These are phyloP conservation scores for Toxotes lorentzi DNA, from an alignment of 2,797 vertebrate species.

Conservation along the genomic window DNA sequence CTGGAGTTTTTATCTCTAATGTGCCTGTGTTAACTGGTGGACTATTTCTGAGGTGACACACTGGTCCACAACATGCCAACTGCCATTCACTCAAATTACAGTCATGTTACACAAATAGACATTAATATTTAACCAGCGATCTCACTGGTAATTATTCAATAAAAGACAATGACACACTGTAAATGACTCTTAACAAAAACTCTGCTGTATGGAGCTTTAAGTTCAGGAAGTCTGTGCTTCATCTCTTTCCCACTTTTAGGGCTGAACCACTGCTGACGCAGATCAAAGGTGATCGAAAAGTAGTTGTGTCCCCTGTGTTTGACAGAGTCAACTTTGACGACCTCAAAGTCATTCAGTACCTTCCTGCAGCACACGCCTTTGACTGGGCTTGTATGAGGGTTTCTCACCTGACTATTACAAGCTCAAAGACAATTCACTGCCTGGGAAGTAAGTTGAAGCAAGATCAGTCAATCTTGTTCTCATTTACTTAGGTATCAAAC, in stretches of 20 bases:
- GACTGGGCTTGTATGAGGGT: conserved; percentile 84
- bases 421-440: conserved; percentile 79
- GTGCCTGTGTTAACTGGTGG: too few species aligned
- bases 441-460: conserved; percentile 81
- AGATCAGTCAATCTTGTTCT: background rate
- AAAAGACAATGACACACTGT: background rate
- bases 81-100: background rate
- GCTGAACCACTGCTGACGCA: conserved; percentile 84
- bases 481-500: background rate
- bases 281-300: conserved; percentile 83
- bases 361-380: conserved; percentile 79
- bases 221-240: background rate
- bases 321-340: conserved; percentile 83
- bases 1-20: too few species aligned
- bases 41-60: background rate
- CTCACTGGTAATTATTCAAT: background rate
- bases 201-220: background rate
- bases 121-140: too few species aligned
- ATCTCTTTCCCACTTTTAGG: conserved; percentile 60
- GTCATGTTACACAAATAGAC: background rate
- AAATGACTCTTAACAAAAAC: too few species aligned
- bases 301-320: conserved; percentile 86
- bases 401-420: conserved; percentile 77
- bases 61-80: background rate
- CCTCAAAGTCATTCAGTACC: conserved; percentile 69